phyloP scores from a whole-genome alignment of 2,888 invertebrate species.

The Hipparchia semele region DNA sequence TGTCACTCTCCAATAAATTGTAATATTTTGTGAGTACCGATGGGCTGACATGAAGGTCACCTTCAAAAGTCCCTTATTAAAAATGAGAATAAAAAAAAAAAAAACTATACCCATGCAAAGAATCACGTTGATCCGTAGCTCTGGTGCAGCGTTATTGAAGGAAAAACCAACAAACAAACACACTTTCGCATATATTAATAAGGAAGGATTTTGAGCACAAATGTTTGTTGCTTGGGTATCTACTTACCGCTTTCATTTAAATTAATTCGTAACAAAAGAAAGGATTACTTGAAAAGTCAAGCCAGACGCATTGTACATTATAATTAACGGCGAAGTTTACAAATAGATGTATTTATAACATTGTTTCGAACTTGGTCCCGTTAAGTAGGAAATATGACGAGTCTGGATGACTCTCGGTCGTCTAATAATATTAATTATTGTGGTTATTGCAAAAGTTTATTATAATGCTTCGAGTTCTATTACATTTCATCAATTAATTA shows the following conservation, averaged over 20 bases:
- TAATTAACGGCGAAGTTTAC: constrained; percentile 62
- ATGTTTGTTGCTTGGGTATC: neutral
- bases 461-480: constrained; percentile 59
- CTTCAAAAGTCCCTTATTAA: too few relatives aligned
- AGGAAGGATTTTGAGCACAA: neutral
- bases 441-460: constrained; percentile 79
- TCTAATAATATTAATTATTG: constrained; percentile 64
- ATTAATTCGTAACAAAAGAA: constrained; percentile 19
- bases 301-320: constrained; percentile 53
- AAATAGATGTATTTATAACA: constrained; percentile 74
- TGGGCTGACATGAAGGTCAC: too few relatives aligned
- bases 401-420: constrained; percentile 70
- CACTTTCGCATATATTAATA: too few relatives aligned
- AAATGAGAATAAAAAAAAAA: too few relatives aligned
- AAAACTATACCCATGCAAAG: too few relatives aligned
- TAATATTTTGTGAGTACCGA: too few relatives aligned
- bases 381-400: constrained; percentile 79
- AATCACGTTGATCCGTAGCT: too few relatives aligned
- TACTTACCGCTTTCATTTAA: neutral
- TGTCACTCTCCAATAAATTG: too few relatives aligned
- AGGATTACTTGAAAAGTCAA: constrained; percentile 18
- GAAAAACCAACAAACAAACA: too few relatives aligned
- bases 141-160: too few relatives aligned
- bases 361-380: constrained; percentile 67
- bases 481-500: neutral